A percentile compares a stretch with the other conserved stretches of the same genome.
phyloP scores from a whole-genome alignment of 2,113 vertebrate genomes.

The Rousettus leschenaultii region DNA sequence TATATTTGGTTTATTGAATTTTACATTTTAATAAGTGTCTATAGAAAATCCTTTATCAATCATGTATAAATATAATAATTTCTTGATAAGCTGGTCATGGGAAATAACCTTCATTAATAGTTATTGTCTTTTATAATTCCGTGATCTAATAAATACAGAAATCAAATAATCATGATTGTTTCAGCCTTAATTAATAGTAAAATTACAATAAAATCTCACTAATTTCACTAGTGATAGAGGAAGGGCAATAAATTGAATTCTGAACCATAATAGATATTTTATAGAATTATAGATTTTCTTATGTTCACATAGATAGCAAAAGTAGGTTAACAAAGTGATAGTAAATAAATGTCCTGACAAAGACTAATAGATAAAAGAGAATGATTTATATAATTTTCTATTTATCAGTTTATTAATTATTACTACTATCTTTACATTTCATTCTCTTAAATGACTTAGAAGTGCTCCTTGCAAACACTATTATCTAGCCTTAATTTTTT shows the following conservation, averaged over 20 bases:
- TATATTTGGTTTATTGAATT: neutral
- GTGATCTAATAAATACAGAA: neutral
- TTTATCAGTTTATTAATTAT: conserved; percentile 30
- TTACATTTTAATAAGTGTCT: neutral
- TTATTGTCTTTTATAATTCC: neutral
- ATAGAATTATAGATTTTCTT: neutral
- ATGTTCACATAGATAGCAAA: neutral
- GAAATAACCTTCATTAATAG: neutral
- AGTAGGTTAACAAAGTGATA: conserved; percentile 24
- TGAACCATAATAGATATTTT: conserved; percentile 1
- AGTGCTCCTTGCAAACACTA: conserved; percentile 6
- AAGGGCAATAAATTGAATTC: neutral
- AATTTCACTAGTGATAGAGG: neutral
- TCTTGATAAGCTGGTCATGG: neutral
- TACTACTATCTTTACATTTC: conserved; percentile 33
- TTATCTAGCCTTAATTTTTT: conserved; percentile 27
- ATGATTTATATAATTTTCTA: conserved; percentile 16
- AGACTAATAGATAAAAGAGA: conserved; percentile 16
- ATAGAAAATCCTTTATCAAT: neutral
- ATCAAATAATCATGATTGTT: neutral
- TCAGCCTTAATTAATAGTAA: neutral
- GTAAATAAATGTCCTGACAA: conserved; percentile 13
- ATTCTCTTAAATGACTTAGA: conserved; percentile 38
- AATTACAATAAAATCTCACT: neutral
- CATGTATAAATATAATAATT: neutral